phyloP scores from a whole-genome alignment of 2,113 vertebrate genomes.

The Eulemur macaco region DNA sequence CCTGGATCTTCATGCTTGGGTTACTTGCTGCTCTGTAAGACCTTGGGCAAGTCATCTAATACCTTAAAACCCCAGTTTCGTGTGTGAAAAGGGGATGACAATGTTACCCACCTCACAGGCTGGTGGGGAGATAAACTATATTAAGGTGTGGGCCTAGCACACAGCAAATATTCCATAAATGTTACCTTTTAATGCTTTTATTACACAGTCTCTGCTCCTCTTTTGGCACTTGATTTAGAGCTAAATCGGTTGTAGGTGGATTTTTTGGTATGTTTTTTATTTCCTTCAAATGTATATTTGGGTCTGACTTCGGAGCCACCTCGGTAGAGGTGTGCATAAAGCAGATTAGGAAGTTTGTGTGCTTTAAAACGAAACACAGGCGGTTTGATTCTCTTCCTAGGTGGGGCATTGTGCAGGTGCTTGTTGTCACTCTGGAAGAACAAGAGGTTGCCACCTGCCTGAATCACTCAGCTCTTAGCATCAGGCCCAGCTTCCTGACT shows the following conservation, averaged over 20 bases:
- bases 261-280: not conserved
- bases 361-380: slow-evolving; percentile 13
- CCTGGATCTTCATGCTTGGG: not conserved
- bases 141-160: not conserved
- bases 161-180: not conserved
- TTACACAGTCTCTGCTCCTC: not conserved
- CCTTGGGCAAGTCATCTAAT: not conserved
- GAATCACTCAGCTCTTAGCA: not conserved
- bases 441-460: slow-evolving; percentile 48
- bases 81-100: not conserved
- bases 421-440: slow-evolving; percentile 48
- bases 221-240: not conserved
- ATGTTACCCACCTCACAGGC: not conserved
- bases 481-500: slow-evolving; percentile 1
- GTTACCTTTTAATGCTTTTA: not conserved
- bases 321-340: not conserved
- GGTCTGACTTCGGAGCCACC: not conserved
- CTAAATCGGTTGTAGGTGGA: not conserved
- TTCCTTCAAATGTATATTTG: not conserved
- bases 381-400: not conserved
- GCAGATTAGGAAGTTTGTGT: not conserved
- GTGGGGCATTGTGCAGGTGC: not conserved
- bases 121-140: not conserved
- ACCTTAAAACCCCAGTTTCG: not conserved
- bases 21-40: not conserved